These are phyloP conservation scores for Paralichthys olivaceus DNA, from an alignment of 2,113 vertebrate species.

Conservation along the genomic window DNA sequence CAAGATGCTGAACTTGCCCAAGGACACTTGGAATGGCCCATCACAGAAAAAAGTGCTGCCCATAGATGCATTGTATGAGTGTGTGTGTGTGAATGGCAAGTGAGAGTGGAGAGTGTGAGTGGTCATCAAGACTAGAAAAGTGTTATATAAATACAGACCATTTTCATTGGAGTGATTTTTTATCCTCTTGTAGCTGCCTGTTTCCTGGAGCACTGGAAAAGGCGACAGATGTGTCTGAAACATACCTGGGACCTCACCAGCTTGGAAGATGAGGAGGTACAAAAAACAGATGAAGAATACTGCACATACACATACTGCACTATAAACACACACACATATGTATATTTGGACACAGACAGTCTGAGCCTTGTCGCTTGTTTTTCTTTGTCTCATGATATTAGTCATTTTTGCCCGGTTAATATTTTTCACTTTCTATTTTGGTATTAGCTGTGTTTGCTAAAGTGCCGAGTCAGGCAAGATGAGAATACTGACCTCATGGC, in stretches of 20 bases:
- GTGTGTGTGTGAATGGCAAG: too few relatives aligned
- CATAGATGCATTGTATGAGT: too few relatives aligned
- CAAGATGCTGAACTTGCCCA: too few relatives aligned
- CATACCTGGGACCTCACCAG: conserved; percentile 96
- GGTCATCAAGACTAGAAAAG: too few relatives aligned
- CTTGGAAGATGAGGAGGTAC: conserved; percentile 94
- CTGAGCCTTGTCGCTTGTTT: neutral
- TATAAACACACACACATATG: too few relatives aligned
- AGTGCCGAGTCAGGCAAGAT: conserved; percentile 2
- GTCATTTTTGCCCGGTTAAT: neutral
- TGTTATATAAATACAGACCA: too few relatives aligned
- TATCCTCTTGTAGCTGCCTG: conserved; percentile 87
- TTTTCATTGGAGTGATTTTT: too few relatives aligned
- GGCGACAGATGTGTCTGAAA: conserved; percentile 92
- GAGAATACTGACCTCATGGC: conserved; percentile 26
- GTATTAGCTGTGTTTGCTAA: neutral
- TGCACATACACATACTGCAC: too few relatives aligned
- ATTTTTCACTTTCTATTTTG: neutral
- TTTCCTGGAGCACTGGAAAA: conserved; percentile 98
- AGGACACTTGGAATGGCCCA: too few relatives aligned
- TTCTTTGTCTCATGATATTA: neutral
- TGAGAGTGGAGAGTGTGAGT: too few relatives aligned
- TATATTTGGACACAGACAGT: neutral
- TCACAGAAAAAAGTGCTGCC: too few relatives aligned
- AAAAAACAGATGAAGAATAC: neutral